These are phyloP conservation scores for Sitta europaea DNA, from an alignment of 2,113 vertebrate genomes.

Conservation along the genomic window DNA sequence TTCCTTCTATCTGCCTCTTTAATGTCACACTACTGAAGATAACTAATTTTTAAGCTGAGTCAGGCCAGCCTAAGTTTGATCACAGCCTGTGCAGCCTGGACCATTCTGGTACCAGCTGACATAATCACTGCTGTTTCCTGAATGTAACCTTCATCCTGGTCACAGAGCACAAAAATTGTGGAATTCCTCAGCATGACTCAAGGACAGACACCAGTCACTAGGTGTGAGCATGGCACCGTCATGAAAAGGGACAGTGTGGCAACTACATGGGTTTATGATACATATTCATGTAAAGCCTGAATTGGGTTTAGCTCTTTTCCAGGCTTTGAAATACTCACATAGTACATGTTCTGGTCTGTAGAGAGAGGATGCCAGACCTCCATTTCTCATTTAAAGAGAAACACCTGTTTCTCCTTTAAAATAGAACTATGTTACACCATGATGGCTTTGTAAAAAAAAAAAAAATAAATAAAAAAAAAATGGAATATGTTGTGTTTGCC, in stretches of 20 bases:
- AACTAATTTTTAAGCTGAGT: slow-evolving; percentile 42
- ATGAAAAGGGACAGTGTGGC: not conserved
- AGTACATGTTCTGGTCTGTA: not conserved
- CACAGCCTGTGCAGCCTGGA: not conserved
- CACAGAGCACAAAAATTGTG: not conserved
- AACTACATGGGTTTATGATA: accelerated
- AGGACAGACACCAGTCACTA: not conserved
- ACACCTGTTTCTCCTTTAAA: not conserved
- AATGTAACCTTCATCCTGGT: not conserved
- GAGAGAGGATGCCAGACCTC: not conserved
- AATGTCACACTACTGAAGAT: not conserved
- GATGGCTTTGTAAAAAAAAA: not conserved
- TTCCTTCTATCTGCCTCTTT: slow-evolving; percentile 10
- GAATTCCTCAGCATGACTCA: not conserved
- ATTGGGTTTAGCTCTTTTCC: not conserved
- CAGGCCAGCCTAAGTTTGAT: not conserved
- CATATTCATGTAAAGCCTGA: not conserved
- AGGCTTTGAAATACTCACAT: not conserved
- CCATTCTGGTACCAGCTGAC: not conserved
- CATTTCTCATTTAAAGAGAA: not conserved
- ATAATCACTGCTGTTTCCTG: not conserved
- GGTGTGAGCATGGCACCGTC: accelerated
- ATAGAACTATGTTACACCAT: not conserved
- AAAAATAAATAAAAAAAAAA: no score
- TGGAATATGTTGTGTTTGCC: not conserved